These are phyloP conservation scores for Macrotis lagotis DNA, from an alignment of 2,113 vertebrate genomes.

Conservation along the genomic window DNA sequence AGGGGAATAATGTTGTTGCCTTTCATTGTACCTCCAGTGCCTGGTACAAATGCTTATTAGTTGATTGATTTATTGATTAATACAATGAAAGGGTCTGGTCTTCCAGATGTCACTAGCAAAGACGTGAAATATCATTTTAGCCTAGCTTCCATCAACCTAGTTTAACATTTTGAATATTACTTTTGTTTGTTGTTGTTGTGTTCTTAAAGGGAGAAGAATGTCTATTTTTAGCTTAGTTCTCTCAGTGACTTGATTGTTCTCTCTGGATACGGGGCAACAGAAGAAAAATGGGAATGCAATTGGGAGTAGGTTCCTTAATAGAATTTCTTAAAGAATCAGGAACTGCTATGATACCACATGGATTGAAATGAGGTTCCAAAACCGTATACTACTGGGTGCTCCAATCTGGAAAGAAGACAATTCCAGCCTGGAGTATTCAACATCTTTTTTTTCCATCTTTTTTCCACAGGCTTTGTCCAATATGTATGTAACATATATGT, in stretches of 20 bases:
- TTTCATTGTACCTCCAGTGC: neutral
- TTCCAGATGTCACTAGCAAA: neutral
- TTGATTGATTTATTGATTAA: neutral
- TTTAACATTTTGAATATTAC: neutral
- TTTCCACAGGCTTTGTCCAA: neutral
- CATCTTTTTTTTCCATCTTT: neutral
- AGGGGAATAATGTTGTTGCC: neutral
- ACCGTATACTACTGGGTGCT: neutral
- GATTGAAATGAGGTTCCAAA: neutral
- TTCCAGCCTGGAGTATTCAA: neutral
- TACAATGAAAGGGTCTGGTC: neutral
- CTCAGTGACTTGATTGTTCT: neutral
- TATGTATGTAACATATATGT: neutral
- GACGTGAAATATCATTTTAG: neutral
- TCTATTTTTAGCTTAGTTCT: conserved; percentile 18
- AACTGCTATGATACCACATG: neutral
- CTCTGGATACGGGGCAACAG: neutral
- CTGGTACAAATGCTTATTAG: neutral
- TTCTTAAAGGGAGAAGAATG: neutral
- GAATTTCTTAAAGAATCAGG: neutral
- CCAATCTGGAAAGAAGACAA: neutral
- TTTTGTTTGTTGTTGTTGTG: neutral
- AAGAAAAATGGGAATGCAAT: neutral
- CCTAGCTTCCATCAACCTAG: neutral
- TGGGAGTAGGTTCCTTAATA: neutral